Base-by-base conservation (phyloP, 2,797 vertebrate genomes). In the Xiphorhynchus erythropygius region DNA sequence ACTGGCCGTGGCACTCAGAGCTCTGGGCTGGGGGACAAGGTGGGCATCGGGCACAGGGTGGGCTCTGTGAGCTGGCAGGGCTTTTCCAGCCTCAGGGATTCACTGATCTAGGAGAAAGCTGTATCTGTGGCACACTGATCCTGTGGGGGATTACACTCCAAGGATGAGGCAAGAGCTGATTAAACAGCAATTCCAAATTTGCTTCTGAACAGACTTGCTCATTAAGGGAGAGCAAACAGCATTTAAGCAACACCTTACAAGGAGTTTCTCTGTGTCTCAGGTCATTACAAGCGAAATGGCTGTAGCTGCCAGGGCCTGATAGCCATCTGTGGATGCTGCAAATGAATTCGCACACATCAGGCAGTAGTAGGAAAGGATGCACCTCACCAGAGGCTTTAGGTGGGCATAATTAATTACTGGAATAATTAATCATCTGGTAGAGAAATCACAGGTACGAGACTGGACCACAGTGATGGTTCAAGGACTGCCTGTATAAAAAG, bases 311-410 rank as follows among this genome's bases (percentile, higher is more conserved):
- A 25, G 11, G 23, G 8, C 37, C 59, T 4, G 0, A 49, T 23
- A 33, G 5, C 46, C 28, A 17, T 5, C 49, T 32, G 39, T 23
- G 41, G 55, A 30, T 0, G 0, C 3, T 35, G 44, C 28, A 44
- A 2, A n/a, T 22, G 0, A 0, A 42, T 13, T 39, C 27, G 56
- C 44, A 13, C 12, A 19, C 50, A 73, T 7, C 3, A 0, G 14
- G 18, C 10, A 23, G 30, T 1, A 5, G 8, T 2, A 67, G 42
- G 49, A 67, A 67, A 67, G 1, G 27, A 56, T 10, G 46, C 7
- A 47, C 47, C 33, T 49, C 77, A 62, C 25, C 33, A 27, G 22
- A 1, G 11, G 15, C 35, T 15, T 7, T 9, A 27, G 33, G 19
- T 0, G 2, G 57, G 18, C 30, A 41, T 11, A 37, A 35, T 12